A percentile compares a stretch with the other conserved stretches of the same genome.
These are phyloP conservation scores for Agonum fuliginosum DNA, from an alignment of 2,888 invertebrate genomes.

Conservation along the genomic window DNA sequence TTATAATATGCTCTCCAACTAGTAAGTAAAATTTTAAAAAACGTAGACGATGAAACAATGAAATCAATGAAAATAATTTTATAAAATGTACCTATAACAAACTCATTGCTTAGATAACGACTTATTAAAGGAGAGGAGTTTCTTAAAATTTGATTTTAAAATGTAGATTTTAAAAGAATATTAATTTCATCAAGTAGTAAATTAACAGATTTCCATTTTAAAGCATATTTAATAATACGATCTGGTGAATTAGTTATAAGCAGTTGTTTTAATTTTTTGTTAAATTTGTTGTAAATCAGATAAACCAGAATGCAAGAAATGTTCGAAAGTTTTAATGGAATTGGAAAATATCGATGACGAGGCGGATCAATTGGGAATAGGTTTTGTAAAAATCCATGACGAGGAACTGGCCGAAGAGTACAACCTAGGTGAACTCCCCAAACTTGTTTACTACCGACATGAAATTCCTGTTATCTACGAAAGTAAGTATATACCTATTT, in stretches of 20 bases:
- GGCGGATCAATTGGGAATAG: conserved; percentile 94
- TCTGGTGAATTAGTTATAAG: conserved; percentile 3
- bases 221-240: background rate
- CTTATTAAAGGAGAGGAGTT: no score
- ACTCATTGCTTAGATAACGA: no score
- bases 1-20: no score
- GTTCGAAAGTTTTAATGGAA: conserved; percentile 91
- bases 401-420: conserved; percentile 94
- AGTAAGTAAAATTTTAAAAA: no score
- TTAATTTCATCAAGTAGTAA: no score
- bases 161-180: no score
- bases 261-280: conserved; percentile 75
- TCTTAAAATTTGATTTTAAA: no score
- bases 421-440: conserved; percentile 90
- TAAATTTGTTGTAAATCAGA: conserved; percentile 76
- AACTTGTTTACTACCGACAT: conserved; percentile 94
- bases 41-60: no score
- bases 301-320: conserved; percentile 94
- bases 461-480: conserved; percentile 96
- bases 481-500: conserved; percentile 76
- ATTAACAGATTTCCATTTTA: background rate
- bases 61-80: no score
- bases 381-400: conserved; percentile 95
- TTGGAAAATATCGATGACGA: conserved; percentile 96
- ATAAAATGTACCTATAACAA: no score